A percentile compares a stretch with the other conserved stretches of the same genome.
phyloP scores from a whole-genome alignment of 1,140 invertebrate genomes.

The Drosophila tristis region DNA sequence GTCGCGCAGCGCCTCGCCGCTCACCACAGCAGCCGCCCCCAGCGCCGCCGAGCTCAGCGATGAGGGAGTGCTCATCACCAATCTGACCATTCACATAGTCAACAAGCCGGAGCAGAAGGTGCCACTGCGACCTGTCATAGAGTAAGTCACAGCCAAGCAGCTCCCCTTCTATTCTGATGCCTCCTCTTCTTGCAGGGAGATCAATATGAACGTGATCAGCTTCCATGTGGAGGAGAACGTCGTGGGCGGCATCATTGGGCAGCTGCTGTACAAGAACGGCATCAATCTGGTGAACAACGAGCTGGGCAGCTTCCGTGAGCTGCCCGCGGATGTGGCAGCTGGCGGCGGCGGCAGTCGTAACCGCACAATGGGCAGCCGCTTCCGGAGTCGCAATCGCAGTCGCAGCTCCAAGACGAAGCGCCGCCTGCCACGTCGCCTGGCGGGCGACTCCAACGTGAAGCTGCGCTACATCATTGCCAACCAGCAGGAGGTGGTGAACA shows the following conservation, averaged over 20 bases:
- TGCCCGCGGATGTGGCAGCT: constrained; percentile 18
- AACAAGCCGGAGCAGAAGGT: constrained; percentile 88
- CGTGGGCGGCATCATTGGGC: constrained; percentile 90
- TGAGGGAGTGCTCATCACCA: constrained; percentile 89
- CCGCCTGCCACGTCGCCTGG: constrained; percentile 53
- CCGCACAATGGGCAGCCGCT: constrained; percentile 62
- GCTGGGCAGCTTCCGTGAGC: constrained; percentile 63
- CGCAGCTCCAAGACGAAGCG: constrained; percentile 60
- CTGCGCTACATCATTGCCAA: constrained; percentile 91
- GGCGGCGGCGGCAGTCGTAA: constrained; percentile 23
- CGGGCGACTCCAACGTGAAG: constrained; percentile 65
- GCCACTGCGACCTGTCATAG: constrained; percentile 86
- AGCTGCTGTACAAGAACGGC: constrained; percentile 87
- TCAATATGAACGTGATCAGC: constrained; percentile 87
- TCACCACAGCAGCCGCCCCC: constrained; percentile 57
- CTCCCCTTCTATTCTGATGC: too few species aligned
- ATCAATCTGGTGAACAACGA: constrained; percentile 77
- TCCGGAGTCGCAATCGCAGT: constrained; percentile 61
- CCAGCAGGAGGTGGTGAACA: constrained; percentile 90
- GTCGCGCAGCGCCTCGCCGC: constrained; percentile 55
- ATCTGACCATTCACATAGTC: constrained; percentile 93
- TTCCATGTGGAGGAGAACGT: constrained; percentile 92
- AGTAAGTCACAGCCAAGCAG: constrained; percentile 85
- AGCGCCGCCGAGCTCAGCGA: constrained; percentile 64
- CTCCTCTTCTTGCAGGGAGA: constrained; percentile 85